These are phyloP conservation scores for Coecobrya sp. DNA, from an alignment of 2,888 invertebrate genomes.

Conservation along the genomic window DNA sequence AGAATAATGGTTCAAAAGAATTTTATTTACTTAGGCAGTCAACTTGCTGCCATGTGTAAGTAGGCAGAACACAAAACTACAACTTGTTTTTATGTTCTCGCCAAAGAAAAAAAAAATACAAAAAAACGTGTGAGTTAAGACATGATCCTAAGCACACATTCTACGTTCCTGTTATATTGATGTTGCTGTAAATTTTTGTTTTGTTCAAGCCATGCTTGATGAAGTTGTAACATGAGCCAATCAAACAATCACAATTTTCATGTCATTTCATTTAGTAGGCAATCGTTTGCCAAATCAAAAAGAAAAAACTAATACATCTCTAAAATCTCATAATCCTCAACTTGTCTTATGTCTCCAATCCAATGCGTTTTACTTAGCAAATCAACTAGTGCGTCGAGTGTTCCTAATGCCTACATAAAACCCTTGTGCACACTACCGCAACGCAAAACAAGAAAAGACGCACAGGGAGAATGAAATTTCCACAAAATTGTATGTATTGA, in stretches of 20 bases:
- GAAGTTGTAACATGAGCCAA: conserved; percentile 23
- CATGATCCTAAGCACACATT: neutral
- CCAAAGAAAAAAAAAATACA: neutral
- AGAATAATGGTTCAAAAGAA: conserved; percentile 3
- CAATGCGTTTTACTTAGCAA: neutral
- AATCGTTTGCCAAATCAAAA: conserved; percentile 20
- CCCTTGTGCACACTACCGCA: neutral
- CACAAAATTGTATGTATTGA: conserved; percentile 9
- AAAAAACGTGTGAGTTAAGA: neutral
- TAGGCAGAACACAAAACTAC: neutral
- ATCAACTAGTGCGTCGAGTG: neutral
- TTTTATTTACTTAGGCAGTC: neutral
- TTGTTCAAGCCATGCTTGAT: conserved; percentile 16
- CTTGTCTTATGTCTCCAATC: neutral
- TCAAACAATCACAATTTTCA: conserved; percentile 31
- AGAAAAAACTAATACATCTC: neutral
- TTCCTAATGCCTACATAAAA: neutral
- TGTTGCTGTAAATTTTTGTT: neutral
- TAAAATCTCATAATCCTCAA: neutral
- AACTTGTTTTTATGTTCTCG: neutral
- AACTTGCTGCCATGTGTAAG: too few species aligned
- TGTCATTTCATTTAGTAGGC: conserved; percentile 44
- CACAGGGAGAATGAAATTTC: neutral
- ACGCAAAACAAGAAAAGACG: neutral
- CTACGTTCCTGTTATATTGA: neutral